phyloP scores from a whole-genome alignment of 2,113 vertebrate genomes.

The Spilogale gracilis region DNA sequence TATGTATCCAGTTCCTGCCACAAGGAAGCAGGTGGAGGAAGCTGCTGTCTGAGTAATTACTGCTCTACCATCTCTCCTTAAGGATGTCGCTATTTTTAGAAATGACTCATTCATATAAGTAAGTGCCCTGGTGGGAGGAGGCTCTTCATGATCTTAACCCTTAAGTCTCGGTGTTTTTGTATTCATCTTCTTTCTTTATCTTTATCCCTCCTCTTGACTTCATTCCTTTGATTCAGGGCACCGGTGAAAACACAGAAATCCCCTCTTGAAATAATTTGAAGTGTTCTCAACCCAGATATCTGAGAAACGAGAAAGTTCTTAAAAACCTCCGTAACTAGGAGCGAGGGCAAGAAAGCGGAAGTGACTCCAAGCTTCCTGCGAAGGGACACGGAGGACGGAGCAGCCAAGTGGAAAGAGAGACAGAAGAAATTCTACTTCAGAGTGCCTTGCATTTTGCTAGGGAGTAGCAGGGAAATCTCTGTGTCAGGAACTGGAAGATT shows the following conservation, averaged over 20 bases:
- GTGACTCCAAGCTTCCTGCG: background rate
- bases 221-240: background rate
- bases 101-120: slow-evolving; percentile 57
- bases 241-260: background rate
- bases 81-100: slow-evolving; percentile 70
- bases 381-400: background rate
- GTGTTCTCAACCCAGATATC: background rate
- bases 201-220: background rate
- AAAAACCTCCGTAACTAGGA: background rate
- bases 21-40: slow-evolving; percentile 45
- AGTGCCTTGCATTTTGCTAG: background rate
- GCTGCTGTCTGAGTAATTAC: background rate
- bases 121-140: background rate
- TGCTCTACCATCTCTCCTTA: slow-evolving; percentile 55
- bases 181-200: background rate
- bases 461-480: background rate
- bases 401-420: background rate
- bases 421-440: background rate
- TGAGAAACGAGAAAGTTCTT: slow-evolving; percentile 15
- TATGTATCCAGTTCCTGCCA: background rate
- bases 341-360: background rate
- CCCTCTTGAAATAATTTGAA: background rate
- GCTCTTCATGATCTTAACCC: background rate
- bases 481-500: background rate
- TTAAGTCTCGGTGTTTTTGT: background rate